Conservation (phyloP, 2,113 vertebrate genomes). For the Carollia perspicillata region DNA sequence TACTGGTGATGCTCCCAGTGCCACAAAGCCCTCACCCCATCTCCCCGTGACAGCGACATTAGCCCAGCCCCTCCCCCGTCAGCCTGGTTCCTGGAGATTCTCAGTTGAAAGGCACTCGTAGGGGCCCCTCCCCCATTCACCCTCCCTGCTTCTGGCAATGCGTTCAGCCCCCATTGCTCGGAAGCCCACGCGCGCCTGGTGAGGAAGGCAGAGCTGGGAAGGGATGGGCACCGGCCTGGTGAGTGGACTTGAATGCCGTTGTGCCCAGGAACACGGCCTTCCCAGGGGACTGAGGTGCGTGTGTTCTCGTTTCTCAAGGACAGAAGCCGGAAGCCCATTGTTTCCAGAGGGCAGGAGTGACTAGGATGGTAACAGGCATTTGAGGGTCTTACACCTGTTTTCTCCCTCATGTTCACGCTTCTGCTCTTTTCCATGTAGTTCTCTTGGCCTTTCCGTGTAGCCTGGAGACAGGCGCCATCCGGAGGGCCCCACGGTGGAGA, state of each 20-base stretch:
- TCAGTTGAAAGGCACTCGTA: background rate
- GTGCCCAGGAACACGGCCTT: accelerated
- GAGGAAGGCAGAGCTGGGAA: background rate
- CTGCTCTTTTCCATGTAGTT: background rate
- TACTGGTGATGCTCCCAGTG: background rate
- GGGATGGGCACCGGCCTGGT: background rate
- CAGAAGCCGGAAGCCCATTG: background rate
- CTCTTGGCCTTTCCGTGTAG: background rate
- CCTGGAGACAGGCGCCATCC: background rate
- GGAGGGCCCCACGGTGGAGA: accelerated
- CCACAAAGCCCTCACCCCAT: background rate
- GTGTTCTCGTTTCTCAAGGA: accelerated
- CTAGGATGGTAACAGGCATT: background rate
- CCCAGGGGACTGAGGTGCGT: background rate
- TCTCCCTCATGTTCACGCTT: background rate
- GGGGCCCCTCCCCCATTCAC: no score
- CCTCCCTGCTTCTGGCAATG: no score
- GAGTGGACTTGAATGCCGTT: no score
- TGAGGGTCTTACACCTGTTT: accelerated
- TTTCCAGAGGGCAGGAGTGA: background rate
- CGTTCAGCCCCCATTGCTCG: accelerated
- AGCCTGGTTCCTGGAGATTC: background rate
- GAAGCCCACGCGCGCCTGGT: accelerated
- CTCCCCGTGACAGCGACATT: background rate
- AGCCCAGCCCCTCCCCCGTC: accelerated